Percentiles rank a stretch among this genome's conserved stretches.
These are phyloP conservation scores for Apoda limacodes DNA, from an alignment of 2,888 invertebrate species.

Conservation along the genomic window DNA sequence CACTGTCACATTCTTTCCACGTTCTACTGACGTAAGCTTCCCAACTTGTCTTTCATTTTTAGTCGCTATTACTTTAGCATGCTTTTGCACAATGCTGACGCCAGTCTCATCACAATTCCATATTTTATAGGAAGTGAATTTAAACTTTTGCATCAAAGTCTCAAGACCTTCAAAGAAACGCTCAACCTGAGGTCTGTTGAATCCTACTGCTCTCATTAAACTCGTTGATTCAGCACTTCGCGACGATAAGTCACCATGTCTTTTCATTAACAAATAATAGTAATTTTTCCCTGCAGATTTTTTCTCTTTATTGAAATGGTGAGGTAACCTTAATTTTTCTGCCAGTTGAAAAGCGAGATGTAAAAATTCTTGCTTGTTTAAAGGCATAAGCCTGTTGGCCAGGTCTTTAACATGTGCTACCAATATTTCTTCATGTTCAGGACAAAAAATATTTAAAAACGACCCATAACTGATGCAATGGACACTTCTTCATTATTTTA, in stretches of 20 bases:
- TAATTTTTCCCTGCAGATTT: slow-evolving; percentile 5
- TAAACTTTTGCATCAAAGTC: slow-evolving; percentile 6
- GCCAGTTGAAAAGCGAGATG: slow-evolving; percentile 11
- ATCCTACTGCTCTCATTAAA: slow-evolving; percentile 13
- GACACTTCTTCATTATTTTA: slow-evolving; percentile 6
- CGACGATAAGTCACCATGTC: slow-evolving; percentile 8
- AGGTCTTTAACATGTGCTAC: slow-evolving; percentile 9
- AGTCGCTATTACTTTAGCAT: slow-evolving; percentile 10
- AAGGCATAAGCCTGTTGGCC: slow-evolving; percentile 8
- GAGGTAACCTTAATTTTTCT: slow-evolving; percentile 10
- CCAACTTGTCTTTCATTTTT: slow-evolving; percentile 13
- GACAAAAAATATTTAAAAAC: slow-evolving; percentile 8
- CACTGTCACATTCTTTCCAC: slow-evolving; percentile 10
- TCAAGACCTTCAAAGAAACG: slow-evolving; percentile 8
- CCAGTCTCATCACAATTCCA: slow-evolving; percentile 14
- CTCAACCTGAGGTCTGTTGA: slow-evolving; percentile 14
- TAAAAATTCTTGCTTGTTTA: slow-evolving; percentile 11
- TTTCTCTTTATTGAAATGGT: slow-evolving; percentile 9
- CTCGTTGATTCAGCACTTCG: slow-evolving; percentile 8
- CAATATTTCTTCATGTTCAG: slow-evolving; percentile 9
- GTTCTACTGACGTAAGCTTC: slow-evolving; percentile 10
- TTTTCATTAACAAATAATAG: slow-evolving; percentile 9
- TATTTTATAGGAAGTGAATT: slow-evolving; percentile 7
- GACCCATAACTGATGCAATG: slow-evolving; percentile 6
- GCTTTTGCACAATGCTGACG: slow-evolving; percentile 9